These are phyloP conservation scores for Dermatophagoides farinae DNA, from an alignment of 1,140 invertebrate species.

Conservation along the genomic window DNA sequence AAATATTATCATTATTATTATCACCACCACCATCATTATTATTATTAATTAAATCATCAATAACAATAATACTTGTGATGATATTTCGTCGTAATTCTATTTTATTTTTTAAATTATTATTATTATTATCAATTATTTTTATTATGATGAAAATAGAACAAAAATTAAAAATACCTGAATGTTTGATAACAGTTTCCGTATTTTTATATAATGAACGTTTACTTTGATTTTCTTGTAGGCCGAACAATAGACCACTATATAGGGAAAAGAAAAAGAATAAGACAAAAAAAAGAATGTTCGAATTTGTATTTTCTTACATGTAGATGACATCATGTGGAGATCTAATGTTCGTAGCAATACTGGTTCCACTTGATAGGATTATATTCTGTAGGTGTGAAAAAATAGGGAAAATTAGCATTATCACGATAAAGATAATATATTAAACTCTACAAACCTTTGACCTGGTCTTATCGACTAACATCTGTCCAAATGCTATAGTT, in stretches of 20 bases:
- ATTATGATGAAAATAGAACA: not conserved
- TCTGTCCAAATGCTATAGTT: not conserved
- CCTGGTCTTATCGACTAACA: slow-evolving; percentile 6
- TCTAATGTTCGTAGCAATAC: not conserved
- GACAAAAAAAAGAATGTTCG: not conserved
- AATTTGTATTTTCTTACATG: slow-evolving; percentile 8
- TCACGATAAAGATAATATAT: not conserved
- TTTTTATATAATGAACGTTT: slow-evolving; percentile 2
- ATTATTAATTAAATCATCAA: not conserved
- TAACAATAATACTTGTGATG: not conserved
- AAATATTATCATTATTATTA: not conserved
- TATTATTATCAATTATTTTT: not conserved
- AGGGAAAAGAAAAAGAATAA: not conserved
- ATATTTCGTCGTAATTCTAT: slow-evolving; percentile 3
- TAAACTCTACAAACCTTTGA: slow-evolving; percentile 7
- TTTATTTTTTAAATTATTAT: not conserved
- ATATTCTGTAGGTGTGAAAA: slow-evolving; percentile 3
- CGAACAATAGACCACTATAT: slow-evolving; percentile 13
- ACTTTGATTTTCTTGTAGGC: not conserved
- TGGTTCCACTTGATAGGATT: slow-evolving; percentile 7
- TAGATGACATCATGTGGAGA: slow-evolving; percentile 6
- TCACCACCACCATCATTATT: not conserved
- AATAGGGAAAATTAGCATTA: not conserved
- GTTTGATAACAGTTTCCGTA: slow-evolving; percentile 5
- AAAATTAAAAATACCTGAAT: slow-evolving; percentile 1